Evolutionary conservation across 1,140 invertebrate species (phyloP).

Genomic region (Scaptomyza pallida): DNA sequence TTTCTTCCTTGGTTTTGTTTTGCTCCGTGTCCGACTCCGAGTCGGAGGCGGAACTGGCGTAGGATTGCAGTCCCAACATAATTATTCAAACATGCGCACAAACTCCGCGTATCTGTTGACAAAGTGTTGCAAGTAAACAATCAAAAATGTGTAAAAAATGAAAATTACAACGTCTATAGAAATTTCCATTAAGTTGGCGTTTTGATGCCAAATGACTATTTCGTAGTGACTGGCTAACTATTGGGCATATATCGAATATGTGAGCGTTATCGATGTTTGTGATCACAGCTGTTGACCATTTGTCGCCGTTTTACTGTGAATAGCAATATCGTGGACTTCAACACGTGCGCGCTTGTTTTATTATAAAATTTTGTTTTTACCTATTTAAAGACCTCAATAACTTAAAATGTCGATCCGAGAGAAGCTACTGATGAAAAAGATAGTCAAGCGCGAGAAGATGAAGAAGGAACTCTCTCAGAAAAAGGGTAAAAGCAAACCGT

Average conservation of each 20-base stretch:
- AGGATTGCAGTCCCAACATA: slow-evolving; percentile 74
- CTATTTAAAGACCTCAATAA: not conserved
- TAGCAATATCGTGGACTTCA: slow-evolving; percentile 25
- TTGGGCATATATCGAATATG: not conserved
- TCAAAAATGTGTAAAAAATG: slow-evolving; percentile 62
- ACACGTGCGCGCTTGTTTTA: slow-evolving; percentile 66
- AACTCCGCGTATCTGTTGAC: slow-evolving; percentile 70
- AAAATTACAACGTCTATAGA: slow-evolving; percentile 75
- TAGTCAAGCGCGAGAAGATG: slow-evolving; percentile 90
- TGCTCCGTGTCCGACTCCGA: slow-evolving; percentile 67
- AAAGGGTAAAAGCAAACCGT: slow-evolving; percentile 78
- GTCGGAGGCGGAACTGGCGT: slow-evolving; percentile 69
- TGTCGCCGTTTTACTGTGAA: slow-evolving; percentile 23
- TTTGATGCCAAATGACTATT: not conserved
- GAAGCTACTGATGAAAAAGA: slow-evolving; percentile 91
- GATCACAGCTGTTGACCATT: slow-evolving; percentile 1
- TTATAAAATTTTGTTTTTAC: slow-evolving; percentile 32
- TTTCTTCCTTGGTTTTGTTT: slow-evolving; percentile 5
- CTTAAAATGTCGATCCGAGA: slow-evolving; percentile 89
- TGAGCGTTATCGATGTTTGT: slow-evolving; percentile 18
- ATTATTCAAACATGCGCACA: slow-evolving; percentile 50
- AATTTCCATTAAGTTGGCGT: slow-evolving; percentile 70
- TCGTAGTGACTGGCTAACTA: slow-evolving; percentile 25
- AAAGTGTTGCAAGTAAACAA: slow-evolving; percentile 68
- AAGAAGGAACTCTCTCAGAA: slow-evolving; percentile 87